Percentiles rank a stretch among this genome's conserved stretches.
phyloP scores from a whole-genome alignment of 37 sponge, comb jelly and placozoan species.

The Chondrilla cf. caribensis region DNA sequence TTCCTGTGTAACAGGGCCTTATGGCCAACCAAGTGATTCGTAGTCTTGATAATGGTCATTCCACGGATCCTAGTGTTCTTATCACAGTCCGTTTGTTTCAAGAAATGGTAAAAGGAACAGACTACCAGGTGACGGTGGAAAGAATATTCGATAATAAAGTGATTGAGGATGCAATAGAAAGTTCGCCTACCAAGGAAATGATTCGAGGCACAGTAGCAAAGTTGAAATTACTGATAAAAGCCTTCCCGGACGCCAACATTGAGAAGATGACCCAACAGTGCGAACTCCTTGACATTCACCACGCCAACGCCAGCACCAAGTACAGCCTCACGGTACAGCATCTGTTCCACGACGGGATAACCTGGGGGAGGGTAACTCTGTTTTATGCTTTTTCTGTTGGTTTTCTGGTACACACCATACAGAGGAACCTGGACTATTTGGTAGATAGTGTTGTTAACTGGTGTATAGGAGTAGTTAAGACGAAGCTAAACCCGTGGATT shows the following conservation, averaged over 20 bases:
- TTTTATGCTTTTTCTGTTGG: conserved; percentile 53
- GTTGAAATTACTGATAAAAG: neutral
- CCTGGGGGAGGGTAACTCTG: conserved; percentile 55
- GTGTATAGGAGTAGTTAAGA: conserved; percentile 34
- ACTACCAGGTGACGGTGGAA: neutral
- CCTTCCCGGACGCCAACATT: conserved; percentile 4
- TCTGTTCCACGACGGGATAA: conserved; percentile 18
- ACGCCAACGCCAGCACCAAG: conserved; percentile 10
- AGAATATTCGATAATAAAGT: neutral
- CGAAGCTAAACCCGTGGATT: conserved; percentile 40
- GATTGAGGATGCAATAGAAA: neutral
- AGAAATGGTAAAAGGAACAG: neutral
- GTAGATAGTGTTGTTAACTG: conserved; percentile 44
- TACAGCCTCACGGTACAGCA: conserved; percentile 15
- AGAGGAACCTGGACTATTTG: conserved; percentile 22
- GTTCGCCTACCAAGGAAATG: neutral
- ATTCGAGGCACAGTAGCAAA: neutral
- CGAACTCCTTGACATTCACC: neutral
- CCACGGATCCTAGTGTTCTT: neutral
- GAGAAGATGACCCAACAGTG: neutral
- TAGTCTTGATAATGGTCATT: too few relatives aligned
- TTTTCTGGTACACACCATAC: conserved; percentile 24
- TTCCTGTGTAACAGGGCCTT: too few relatives aligned
- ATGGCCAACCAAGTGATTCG: too few relatives aligned
- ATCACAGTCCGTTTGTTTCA: neutral